These are phyloP conservation scores for Melospiza melodia DNA, from an alignment of 2,113 vertebrate genomes.

Conservation along the genomic window DNA sequence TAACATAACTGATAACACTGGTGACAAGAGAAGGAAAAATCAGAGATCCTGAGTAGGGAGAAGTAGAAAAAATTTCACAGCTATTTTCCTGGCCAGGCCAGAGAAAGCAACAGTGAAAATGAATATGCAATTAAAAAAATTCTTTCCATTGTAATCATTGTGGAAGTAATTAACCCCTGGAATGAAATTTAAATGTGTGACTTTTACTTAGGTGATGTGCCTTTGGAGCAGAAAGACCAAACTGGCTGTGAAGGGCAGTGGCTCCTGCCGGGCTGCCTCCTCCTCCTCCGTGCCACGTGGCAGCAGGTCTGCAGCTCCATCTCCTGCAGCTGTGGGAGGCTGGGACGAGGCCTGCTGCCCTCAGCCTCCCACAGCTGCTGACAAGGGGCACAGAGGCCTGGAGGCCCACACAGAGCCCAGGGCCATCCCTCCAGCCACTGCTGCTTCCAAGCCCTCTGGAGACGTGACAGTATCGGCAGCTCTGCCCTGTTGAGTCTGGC, in stretches of 20 bases:
- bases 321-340: neutral
- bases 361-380: neutral
- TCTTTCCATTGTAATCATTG: neutral
- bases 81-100: neutral
- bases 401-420: fast-evolving
- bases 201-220: neutral
- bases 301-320: neutral
- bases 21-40: neutral
- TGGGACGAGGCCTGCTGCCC: neutral
- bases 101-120: neutral
- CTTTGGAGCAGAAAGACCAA: neutral
- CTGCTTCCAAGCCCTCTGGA: neutral
- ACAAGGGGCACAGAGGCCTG: neutral
- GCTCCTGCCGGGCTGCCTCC: neutral
- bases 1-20: neutral
- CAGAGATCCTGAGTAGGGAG: neutral
- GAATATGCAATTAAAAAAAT: neutral
- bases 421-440: fast-evolving
- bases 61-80: neutral
- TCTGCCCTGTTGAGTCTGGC: neutral
- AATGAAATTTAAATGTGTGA: neutral
- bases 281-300: fast-evolving
- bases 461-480: fast-evolving
- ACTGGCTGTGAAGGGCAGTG: neutral
- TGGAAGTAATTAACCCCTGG: neutral